These are phyloP conservation scores for Loripinus fragilis DNA, from an alignment of 2,888 invertebrate species.

Conservation along the genomic window DNA sequence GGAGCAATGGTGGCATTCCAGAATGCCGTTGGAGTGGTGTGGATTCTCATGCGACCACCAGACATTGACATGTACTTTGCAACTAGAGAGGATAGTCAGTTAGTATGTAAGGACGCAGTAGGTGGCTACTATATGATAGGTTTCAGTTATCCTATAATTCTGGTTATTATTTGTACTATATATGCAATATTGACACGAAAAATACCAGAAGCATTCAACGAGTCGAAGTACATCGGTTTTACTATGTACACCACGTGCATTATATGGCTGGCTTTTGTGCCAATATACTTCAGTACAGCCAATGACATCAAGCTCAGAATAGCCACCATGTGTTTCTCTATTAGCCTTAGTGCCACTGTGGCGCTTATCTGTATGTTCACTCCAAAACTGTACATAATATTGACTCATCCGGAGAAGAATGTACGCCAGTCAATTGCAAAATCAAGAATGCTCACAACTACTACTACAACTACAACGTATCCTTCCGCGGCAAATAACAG, in stretches of 20 bases:
- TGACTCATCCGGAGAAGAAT: constrained; percentile 94
- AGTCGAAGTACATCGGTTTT: constrained; percentile 84
- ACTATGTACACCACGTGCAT: constrained; percentile 97
- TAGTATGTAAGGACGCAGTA: constrained; percentile 91
- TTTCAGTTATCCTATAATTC: constrained; percentile 94
- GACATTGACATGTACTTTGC: constrained; percentile 95
- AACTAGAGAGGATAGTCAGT: constrained; percentile 94
- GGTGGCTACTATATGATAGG: constrained; percentile 83
- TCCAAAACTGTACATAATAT: constrained; percentile 96
- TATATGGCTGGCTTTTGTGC: constrained; percentile 84
- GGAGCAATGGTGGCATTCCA: constrained; percentile 81
- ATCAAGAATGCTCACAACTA: constrained; percentile 60
- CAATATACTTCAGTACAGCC: constrained; percentile 87
- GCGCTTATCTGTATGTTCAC: constrained; percentile 96
- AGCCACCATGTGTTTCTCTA: constrained; percentile 97
- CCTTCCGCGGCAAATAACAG: constrained; percentile 10
- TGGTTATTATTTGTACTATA: constrained; percentile 89
- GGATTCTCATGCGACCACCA: constrained; percentile 96
- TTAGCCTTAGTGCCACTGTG: constrained; percentile 96
- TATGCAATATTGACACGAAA: constrained; percentile 84
- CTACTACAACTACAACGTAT: constrained; percentile 28
- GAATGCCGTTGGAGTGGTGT: constrained; percentile 92
- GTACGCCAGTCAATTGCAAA: constrained; percentile 88
- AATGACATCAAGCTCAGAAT: constrained; percentile 90
- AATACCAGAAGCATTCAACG: constrained; percentile 84